Conservation (phyloP, 2,888 invertebrate species). For the Eumerus sabulonum region DNA sequence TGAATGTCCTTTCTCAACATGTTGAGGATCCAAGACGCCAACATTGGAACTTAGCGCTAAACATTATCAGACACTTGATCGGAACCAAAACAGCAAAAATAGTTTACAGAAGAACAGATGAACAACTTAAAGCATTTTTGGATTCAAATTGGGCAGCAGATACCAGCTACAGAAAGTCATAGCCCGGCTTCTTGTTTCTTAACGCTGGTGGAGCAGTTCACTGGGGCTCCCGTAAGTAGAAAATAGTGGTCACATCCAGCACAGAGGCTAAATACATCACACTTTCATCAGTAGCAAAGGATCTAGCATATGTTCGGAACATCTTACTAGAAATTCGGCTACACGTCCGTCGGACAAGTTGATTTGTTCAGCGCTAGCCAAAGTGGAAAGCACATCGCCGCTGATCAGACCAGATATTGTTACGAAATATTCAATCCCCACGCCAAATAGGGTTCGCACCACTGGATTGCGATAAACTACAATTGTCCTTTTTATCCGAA, state of each 20-base stretch:
- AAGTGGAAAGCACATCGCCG: slow-evolving; percentile 23
- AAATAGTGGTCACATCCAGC: slow-evolving; percentile 18
- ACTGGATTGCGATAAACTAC: too few relatives aligned
- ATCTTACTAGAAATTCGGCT: slow-evolving; percentile 17
- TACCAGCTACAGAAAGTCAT: slow-evolving; percentile 14
- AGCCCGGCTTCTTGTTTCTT: slow-evolving; percentile 20
- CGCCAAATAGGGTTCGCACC: too few relatives aligned
- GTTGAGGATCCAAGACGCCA: slow-evolving; percentile 22
- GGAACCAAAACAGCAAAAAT: slow-evolving; percentile 13
- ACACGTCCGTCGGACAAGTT: slow-evolving; percentile 6
- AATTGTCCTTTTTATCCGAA: too few relatives aligned
- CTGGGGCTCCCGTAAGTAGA: slow-evolving; percentile 9
- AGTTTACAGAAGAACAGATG: slow-evolving; percentile 11
- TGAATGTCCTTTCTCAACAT: slow-evolving; percentile 28
- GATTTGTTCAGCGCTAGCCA: slow-evolving; percentile 24
- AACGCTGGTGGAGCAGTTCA: slow-evolving; percentile 16
- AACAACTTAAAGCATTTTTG: slow-evolving; percentile 13
- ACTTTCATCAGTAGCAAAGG: slow-evolving; percentile 31
- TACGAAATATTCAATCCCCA: too few relatives aligned
- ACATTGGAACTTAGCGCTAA: slow-evolving; percentile 27
- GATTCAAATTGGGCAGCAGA: slow-evolving; percentile 29
- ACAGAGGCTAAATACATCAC: slow-evolving; percentile 34
- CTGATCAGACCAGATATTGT: too few relatives aligned
- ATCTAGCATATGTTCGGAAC: slow-evolving; percentile 28
- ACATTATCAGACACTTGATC: slow-evolving; percentile 20